A percentile compares a stretch with the other conserved stretches of the same genome.
These are phyloP conservation scores for Drosophila parabipectinata DNA, from an alignment of 1,140 invertebrate species.

Conservation along the genomic window DNA sequence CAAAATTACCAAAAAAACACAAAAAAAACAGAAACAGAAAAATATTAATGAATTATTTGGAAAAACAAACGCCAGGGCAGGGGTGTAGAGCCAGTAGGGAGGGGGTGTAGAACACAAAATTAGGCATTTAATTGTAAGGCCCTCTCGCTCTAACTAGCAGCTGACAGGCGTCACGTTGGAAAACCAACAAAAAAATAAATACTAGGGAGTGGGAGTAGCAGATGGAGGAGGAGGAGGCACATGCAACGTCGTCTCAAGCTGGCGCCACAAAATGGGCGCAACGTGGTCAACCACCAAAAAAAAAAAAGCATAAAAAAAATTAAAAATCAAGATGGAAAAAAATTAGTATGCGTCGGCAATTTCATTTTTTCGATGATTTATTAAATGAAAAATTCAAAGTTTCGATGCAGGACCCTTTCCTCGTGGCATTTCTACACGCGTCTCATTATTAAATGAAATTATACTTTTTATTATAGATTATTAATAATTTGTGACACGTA, in stretches of 20 bases:
- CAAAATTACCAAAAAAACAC: slow-evolving; percentile 62
- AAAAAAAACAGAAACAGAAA: slow-evolving; percentile 49
- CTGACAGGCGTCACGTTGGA: slow-evolving; percentile 79
- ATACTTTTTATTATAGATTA: slow-evolving; percentile 80
- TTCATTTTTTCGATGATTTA: slow-evolving; percentile 81
- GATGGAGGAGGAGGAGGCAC: slow-evolving; percentile 28
- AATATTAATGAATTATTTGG: slow-evolving; percentile 84
- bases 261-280: slow-evolving; percentile 73
- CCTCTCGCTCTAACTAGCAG: slow-evolving; percentile 40
- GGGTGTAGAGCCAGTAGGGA: slow-evolving; percentile 5
- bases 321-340: slow-evolving; percentile 23
- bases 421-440: slow-evolving; percentile 63
- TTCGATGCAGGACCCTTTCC: not conserved
- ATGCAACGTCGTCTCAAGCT: slow-evolving; percentile 56
- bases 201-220: slow-evolving; percentile 9
- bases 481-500: slow-evolving; percentile 82
- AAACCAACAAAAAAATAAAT: slow-evolving; percentile 73
- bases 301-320: slow-evolving; percentile 13
- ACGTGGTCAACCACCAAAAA: slow-evolving; percentile 66
- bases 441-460: slow-evolving; percentile 80
- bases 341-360: slow-evolving; percentile 81
- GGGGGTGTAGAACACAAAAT: slow-evolving; percentile 60
- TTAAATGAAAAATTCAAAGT: slow-evolving; percentile 66
- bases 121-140: slow-evolving; percentile 75
- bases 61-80: slow-evolving; percentile 75